Conservation (phyloP, 2,888 invertebrate species). For the Nowickia ferox region DNA sequence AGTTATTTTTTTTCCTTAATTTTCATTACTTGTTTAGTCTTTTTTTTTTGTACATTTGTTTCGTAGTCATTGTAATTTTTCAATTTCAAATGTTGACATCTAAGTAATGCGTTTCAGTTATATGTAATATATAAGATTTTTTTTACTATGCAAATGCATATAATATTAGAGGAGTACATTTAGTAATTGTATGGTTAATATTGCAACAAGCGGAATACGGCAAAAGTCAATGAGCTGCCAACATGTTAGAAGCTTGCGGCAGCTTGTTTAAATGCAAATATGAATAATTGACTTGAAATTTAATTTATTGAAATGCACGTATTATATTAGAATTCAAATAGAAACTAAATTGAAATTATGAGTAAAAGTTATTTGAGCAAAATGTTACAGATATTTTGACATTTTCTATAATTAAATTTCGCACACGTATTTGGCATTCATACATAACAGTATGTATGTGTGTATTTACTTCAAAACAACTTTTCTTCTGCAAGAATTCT, state of each 20-base stretch:
- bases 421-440: background rate
- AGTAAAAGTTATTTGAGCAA: background rate
- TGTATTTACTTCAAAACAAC: too few relatives aligned
- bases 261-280: background rate
- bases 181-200: constrained; percentile 9
- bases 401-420: too few relatives aligned
- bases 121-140: background rate
- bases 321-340: constrained; percentile 52
- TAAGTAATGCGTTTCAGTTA: constrained; percentile 41
- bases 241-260: background rate
- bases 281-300: background rate
- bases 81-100: constrained; percentile 56
- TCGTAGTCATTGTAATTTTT: constrained; percentile 43
- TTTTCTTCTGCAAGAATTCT: too few relatives aligned
- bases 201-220: constrained; percentile 6
- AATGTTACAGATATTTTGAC: too few relatives aligned
- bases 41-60: background rate
- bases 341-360: constrained; percentile 35
- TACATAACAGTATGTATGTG: too few relatives aligned
- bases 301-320: constrained; percentile 45
- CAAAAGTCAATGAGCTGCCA: constrained; percentile 50
- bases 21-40: background rate
- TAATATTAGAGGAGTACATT: background rate
- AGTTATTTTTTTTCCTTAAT: background rate
- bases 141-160: background rate